Base-by-base conservation (phyloP, 2,113 vertebrate species). In the Noctilio leporinus region DNA sequence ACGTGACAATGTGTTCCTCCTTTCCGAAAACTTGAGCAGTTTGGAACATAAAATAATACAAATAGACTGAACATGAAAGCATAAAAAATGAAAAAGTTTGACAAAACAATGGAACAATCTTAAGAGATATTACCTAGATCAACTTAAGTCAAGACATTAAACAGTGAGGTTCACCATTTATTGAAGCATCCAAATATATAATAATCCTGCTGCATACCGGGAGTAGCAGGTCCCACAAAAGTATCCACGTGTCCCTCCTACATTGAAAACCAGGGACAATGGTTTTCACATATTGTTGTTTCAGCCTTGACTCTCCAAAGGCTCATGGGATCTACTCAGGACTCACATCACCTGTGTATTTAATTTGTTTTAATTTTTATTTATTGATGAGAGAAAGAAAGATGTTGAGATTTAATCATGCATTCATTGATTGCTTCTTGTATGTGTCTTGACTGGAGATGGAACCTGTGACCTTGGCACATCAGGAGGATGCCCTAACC, bases 1-100 rank as follows among this genome's bases (percentile, higher is more conserved):
- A 40, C 95, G 77, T 49, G 70, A 80, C 94, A 95, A 92, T 93
- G 92, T 95, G 95, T 65, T 95, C 92, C 67, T 87, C 57, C 77
- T 89, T 92, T 87, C 84, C 87, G 55, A 95, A 87, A 95, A 95
- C 38, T 26, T 35, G 69, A 95, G 75, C 53, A 94, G 20, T 92
- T 92, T 89, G 59, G 70, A 90, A 92, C 47, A 87, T 92, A 78
- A 92, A 94, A 75, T 87, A 95, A 90, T 73, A 87, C 53, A 88
- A 96, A 92, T 26, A 76, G 40, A 14, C 72, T 59, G 35, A 87
- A 73, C 80, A 67, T 53, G 47, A 95, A 75, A 94, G 75, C n/a
- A 76, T 38, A 92, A 43, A 80, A 94, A 91, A 75, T 64, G 53
- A 91, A 89, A 81, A 78, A 30, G 40, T 85, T 85, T 85, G 81